Evolutionary conservation across 1,140 invertebrate species (phyloP).

Genomic region (Pseudoatta argentina): DNA sequence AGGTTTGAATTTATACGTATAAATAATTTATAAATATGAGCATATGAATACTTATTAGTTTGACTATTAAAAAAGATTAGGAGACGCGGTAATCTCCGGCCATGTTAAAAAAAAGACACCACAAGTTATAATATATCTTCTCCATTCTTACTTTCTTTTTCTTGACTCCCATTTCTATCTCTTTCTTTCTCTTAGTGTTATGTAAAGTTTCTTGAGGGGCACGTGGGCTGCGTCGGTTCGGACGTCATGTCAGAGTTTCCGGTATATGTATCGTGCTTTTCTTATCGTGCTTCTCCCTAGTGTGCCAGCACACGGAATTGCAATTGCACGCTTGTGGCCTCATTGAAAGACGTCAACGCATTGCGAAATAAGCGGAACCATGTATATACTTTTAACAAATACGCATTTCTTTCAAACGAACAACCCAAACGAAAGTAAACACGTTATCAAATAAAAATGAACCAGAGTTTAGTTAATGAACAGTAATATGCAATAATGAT

Average conservation of each 20-base stretch:
- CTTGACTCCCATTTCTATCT: not conserved
- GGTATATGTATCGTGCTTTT: too few species aligned
- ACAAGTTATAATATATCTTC: not conserved
- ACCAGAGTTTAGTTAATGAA: not conserved
- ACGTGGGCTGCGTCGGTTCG: constrained; percentile 6
- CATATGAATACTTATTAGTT: constrained; percentile 5
- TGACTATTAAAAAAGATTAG: not conserved
- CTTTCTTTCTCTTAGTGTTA: not conserved
- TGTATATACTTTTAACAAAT: too few species aligned
- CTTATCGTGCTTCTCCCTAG: too few species aligned
- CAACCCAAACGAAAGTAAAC: not conserved
- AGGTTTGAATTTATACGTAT: not conserved
- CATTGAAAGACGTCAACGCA: too few species aligned
- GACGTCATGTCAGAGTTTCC: too few species aligned
- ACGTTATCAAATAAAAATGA: constrained; percentile 1
- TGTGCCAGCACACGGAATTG: too few species aligned
- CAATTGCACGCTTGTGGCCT: too few species aligned
- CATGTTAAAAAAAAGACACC: too few species aligned
- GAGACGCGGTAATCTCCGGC: too few species aligned
- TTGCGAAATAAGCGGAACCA: too few species aligned
- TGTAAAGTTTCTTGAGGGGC: constrained; percentile 19
- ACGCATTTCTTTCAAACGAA: not conserved
- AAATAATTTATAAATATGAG: not conserved
- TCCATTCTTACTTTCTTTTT: not conserved
- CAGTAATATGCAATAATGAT: too few species aligned